These are phyloP conservation scores for Vanacampus margaritifer DNA, from an alignment of 2,113 vertebrate genomes.

Conservation along the genomic window DNA sequence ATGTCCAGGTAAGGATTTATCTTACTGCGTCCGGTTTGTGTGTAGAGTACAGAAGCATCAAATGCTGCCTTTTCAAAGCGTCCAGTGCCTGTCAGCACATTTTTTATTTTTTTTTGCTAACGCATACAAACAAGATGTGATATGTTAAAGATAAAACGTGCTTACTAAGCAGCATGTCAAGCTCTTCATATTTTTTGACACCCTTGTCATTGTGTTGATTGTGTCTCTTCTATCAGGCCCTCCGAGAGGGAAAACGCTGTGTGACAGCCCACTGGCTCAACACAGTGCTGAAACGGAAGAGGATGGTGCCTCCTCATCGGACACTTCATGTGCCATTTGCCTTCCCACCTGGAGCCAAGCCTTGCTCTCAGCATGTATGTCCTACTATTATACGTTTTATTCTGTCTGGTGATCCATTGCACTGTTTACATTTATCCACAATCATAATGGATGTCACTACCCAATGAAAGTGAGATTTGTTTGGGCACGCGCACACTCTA, in stretches of 20 bases:
- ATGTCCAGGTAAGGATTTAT: slow-evolving; percentile 83
- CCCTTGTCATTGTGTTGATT: not conserved
- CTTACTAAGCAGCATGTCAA: not conserved
- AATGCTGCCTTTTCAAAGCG: not conserved
- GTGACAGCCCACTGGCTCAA: slow-evolving; percentile 96
- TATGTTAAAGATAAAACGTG: not conserved
- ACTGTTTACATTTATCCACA: too few relatives aligned
- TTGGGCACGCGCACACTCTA: too few relatives aligned
- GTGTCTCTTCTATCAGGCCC: slow-evolving; percentile 68
- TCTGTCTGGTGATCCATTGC: too few relatives aligned
- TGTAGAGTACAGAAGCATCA: not conserved
- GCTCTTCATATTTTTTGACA: not conserved
- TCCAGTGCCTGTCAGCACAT: not conserved
- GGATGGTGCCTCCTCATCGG: slow-evolving; percentile 89
- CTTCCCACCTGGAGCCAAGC: slow-evolving; percentile 92
- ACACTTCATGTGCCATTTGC: slow-evolving; percentile 92
- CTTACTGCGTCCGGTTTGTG: not conserved
- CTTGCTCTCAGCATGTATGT: slow-evolving; percentile 92
- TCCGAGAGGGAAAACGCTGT: slow-evolving; percentile 90
- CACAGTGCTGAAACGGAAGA: slow-evolving; percentile 86
- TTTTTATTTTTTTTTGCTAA: not conserved
- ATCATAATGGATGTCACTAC: too few relatives aligned
- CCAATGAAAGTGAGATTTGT: too few relatives aligned
- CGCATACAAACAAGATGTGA: not conserved
- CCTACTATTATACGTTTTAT: not conserved